phyloP scores from a whole-genome alignment of 1,140 invertebrate genomes.

The Anoplophora glabripennis region DNA sequence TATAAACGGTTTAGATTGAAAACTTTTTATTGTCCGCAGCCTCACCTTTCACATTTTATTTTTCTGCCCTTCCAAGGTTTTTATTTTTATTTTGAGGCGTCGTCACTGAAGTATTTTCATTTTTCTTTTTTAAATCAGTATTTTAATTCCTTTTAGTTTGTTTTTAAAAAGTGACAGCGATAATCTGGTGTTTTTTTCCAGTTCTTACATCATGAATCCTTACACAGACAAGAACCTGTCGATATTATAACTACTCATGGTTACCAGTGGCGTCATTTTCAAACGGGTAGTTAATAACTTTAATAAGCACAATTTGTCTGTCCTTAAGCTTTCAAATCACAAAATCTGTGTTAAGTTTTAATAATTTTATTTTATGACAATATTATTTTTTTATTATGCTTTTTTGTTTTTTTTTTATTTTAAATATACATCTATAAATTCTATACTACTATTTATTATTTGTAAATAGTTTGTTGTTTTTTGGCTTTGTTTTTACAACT shows the following conservation, averaged over 20 bases:
- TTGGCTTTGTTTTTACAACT: slow-evolving; percentile 5
- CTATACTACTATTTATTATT: slow-evolving; percentile 21
- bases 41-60: too few species aligned
- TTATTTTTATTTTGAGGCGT: too few species aligned
- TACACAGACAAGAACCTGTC: slow-evolving; percentile 60
- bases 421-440: slow-evolving; percentile 10
- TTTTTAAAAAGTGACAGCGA: too few species aligned
- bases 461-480: slow-evolving; percentile 20
- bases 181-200: slow-evolving; percentile 43
- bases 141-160: too few species aligned
- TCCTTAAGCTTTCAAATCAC: slow-evolving; percentile 18
- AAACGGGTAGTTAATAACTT: slow-evolving; percentile 23
- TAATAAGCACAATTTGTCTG: slow-evolving; percentile 23
- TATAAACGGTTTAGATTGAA: too few species aligned
- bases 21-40: too few species aligned
- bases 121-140: too few species aligned
- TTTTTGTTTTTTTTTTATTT: slow-evolving; percentile 16
- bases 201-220: slow-evolving; percentile 59
- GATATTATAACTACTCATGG: slow-evolving; percentile 50
- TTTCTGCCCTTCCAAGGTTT: too few species aligned
- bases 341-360: slow-evolving; percentile 11
- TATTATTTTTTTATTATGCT: slow-evolving; percentile 19
- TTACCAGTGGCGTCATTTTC: slow-evolving; percentile 21
- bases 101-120: too few species aligned
- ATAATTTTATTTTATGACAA: slow-evolving; percentile 15